These are phyloP conservation scores for Prinia subflava DNA, from an alignment of 2,113 vertebrate species.

Conservation along the genomic window DNA sequence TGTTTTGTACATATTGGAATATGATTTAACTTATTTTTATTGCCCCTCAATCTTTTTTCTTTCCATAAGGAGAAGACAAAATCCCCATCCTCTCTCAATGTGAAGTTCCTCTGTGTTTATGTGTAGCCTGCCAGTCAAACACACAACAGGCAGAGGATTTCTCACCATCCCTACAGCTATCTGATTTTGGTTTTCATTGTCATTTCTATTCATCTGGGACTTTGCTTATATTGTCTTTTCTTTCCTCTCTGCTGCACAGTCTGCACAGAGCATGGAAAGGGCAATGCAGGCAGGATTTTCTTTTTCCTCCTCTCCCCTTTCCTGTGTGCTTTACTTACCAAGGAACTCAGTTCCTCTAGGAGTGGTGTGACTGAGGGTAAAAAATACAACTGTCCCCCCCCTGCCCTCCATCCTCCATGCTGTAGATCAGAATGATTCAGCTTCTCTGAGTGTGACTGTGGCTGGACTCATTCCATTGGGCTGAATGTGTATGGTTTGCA, in stretches of 20 bases:
- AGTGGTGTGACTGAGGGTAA: neutral
- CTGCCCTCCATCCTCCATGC: neutral
- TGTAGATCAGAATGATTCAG: neutral
- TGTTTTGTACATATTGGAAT: constrained; percentile 69
- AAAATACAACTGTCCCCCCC: neutral
- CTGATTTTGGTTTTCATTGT: neutral
- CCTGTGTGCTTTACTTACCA: neutral
- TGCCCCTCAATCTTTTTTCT: constrained; percentile 25
- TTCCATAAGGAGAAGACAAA: neutral
- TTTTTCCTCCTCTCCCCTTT: neutral
- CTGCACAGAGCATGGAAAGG: neutral
- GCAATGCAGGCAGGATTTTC: neutral
- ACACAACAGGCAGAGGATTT: neutral
- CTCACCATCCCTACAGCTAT: neutral
- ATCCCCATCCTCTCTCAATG: neutral
- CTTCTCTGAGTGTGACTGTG: neutral
- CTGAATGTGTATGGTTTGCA: constrained; percentile 53
- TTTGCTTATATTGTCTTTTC: neutral
- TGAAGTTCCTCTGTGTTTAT: neutral
- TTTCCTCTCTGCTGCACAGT: neutral
- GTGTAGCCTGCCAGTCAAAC: neutral
- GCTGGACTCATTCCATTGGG: neutral
- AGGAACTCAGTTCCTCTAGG: neutral
- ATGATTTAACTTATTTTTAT: constrained; percentile 63
- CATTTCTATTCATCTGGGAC: neutral